Base-by-base conservation (phyloP, 1,140 invertebrate species). In the Magallana angulata region DNA sequence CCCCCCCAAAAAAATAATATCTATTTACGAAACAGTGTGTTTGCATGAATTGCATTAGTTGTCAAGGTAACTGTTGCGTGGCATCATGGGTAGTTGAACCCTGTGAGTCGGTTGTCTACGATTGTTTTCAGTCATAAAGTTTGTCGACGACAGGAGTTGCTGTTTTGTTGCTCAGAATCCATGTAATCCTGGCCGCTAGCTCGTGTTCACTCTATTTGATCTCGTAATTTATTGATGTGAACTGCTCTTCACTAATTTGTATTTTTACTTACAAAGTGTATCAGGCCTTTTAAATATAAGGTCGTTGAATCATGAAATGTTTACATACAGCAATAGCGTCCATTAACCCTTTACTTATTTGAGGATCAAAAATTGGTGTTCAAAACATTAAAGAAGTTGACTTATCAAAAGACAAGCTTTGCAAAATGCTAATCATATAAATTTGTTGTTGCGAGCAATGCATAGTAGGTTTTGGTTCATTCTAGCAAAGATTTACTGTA, bases 81-180 rank as follows among this genome's bases (percentile, higher is more conserved):
- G 3, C 36, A 48, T 48, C 11, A 76, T 30, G 68, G 68, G 68
- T 76, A 30, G 68, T 76, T 76, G 68, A 76, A 76, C 68, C 24
- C 24, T 2, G 30, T 48, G 5, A 5, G 36, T 30, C 68, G 24
- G 24, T 30, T 76, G 24, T 76, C 8, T 76, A 76, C 14, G 30
- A 76, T 76, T 76, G 8, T 76, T 12, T 30, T 76, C 24, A 76
- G 68, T 24, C 68, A 30, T 76, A 76, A 76, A 76, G 36, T 76
- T 30, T 30, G 68, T 76, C 18, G 36, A 76, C 18, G 30, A 30
- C n/a, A 76, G 68, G 9, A 12, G 8, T 76, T 36, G 18, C 36
- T 76, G 18, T 76, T 76, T 76, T 7, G 24, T 76, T 76, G 68
- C 24, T 76, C 24, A 76, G 5, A 76, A 11, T 76, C 18, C 68